Evolutionary conservation across 2,888 invertebrate genomes (phyloP).

Genomic region (Chesias legatella): DNA sequence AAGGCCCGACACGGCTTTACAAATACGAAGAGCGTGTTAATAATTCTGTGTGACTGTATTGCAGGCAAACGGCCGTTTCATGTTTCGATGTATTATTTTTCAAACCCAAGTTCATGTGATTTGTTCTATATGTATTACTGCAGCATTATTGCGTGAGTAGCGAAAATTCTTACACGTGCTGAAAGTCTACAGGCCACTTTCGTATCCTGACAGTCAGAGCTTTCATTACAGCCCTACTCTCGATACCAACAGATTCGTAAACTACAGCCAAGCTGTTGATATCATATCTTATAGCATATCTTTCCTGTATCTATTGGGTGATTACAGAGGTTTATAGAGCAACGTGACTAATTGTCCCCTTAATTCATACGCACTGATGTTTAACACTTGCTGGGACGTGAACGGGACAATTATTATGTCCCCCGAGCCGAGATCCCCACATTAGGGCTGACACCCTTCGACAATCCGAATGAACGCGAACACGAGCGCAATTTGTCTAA

Average conservation of each 20-base stretch:
- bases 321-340: too few species aligned
- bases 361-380: slow-evolving; percentile 36
- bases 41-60: slow-evolving; percentile 22
- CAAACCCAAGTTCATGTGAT: too few species aligned
- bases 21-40: slow-evolving; percentile 25
- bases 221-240: too few species aligned
- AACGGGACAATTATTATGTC: slow-evolving; percentile 49
- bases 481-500: slow-evolving; percentile 60
- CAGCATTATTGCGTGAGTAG: too few species aligned
- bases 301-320: too few species aligned
- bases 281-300: too few species aligned
- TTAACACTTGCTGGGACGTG: slow-evolving; percentile 55
- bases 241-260: too few species aligned
- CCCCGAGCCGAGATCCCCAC: slow-evolving; percentile 47
- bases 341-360: slow-evolving; percentile 19
- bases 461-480: slow-evolving; percentile 59
- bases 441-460: slow-evolving; percentile 70
- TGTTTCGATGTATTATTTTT: not conserved
- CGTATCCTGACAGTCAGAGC: too few species aligned
- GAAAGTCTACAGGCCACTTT: too few species aligned
- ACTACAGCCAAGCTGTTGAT: too few species aligned
- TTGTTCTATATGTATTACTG: too few species aligned
- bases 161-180: too few species aligned
- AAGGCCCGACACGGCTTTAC: slow-evolving; percentile 25
- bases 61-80: slow-evolving; percentile 18